phyloP scores from a whole-genome alignment of 2,888 invertebrate genomes.

The Apodemia duryi region DNA sequence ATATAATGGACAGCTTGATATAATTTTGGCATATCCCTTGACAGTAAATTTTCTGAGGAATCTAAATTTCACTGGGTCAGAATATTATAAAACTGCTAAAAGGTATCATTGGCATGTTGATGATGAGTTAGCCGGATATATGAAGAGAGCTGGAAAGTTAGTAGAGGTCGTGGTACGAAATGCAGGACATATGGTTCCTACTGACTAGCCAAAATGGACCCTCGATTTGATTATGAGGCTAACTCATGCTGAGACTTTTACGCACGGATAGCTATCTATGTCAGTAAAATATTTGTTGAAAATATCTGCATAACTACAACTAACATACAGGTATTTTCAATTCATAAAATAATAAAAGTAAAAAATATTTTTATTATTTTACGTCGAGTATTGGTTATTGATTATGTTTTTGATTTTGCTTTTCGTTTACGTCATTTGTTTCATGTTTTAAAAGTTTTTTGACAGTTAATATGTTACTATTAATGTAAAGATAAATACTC shows the following conservation, averaged over 20 bases:
- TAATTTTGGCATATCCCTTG: conserved; percentile 92
- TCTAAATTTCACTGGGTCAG: conserved; percentile 83
- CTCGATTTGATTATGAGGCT: conserved; percentile 85
- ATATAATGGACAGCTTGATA: conserved; percentile 94
- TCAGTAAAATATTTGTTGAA: too few species aligned
- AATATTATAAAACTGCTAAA: conserved; percentile 82
- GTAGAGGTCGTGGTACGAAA: conserved; percentile 86
- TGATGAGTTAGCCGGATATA: conserved; percentile 86
- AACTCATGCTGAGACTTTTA: conserved; percentile 46
- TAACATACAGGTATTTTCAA: too few species aligned
- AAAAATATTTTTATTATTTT: too few species aligned
- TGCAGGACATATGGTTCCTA: conserved; percentile 91
- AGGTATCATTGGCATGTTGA: conserved; percentile 85
- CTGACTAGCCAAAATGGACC: conserved; percentile 88
- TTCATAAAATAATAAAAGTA: too few species aligned
- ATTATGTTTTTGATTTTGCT: too few species aligned
- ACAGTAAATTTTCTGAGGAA: conserved; percentile 88
- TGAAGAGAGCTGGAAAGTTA: conserved; percentile 84
- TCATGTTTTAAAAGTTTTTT: too few species aligned
- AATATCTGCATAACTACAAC: too few species aligned
- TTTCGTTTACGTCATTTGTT: too few species aligned
- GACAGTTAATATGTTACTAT: too few species aligned
- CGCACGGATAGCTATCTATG: not conserved
- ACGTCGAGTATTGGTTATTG: too few species aligned
- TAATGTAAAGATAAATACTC: too few species aligned